phyloP scores from a whole-genome alignment of 2,113 vertebrate species.

The Vireo altiloquus region DNA sequence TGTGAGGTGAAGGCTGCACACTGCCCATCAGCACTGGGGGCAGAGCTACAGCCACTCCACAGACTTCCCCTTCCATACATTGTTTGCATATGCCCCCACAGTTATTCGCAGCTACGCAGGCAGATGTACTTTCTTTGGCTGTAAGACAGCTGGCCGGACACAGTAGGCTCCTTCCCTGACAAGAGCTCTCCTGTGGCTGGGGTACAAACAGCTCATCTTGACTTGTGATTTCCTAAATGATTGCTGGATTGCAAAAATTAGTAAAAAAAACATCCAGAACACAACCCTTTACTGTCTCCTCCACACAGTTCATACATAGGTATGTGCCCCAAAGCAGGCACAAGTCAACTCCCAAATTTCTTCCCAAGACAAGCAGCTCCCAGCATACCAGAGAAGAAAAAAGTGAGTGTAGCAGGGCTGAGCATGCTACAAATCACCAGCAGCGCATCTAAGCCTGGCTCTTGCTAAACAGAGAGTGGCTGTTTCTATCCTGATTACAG shows the following conservation, averaged over 20 bases:
- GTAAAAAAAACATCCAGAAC: background rate
- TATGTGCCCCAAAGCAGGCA: background rate
- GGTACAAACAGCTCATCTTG: background rate
- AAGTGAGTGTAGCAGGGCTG: background rate
- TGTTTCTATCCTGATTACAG: background rate
- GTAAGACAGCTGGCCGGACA: background rate
- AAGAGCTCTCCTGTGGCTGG: background rate
- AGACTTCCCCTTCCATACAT: background rate
- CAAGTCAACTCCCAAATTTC: rapidly evolving
- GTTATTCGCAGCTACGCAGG: background rate
- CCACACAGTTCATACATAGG: background rate
- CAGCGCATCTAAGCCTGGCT: background rate
- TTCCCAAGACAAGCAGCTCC: background rate
- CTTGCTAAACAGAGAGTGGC: background rate
- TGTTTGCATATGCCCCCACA: background rate
- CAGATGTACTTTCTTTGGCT: background rate
- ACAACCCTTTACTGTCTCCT: background rate
- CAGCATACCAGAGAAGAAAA: background rate
- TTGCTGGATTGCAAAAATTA: background rate
- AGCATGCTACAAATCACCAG: background rate
- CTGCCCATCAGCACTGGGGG: background rate
- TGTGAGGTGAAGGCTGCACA: background rate
- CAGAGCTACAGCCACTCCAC: background rate
- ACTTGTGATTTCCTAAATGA: background rate
- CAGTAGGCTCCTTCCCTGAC: background rate